These are phyloP conservation scores for Euspilapteryx auroguttella DNA, from an alignment of 2,888 invertebrate genomes.

Conservation along the genomic window DNA sequence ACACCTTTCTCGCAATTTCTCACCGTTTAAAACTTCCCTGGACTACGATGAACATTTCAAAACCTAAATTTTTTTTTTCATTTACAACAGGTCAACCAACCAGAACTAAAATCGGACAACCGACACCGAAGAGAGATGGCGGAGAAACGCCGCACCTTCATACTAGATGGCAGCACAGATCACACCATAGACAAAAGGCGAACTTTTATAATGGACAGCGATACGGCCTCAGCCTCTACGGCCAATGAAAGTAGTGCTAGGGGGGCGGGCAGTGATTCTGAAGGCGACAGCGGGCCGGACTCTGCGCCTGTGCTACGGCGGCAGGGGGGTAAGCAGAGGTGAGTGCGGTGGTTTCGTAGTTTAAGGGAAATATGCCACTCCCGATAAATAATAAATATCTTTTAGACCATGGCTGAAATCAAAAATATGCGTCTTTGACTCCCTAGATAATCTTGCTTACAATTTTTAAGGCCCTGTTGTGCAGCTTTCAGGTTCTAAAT, in stretches of 20 bases:
- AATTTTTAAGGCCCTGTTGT: too few species aligned
- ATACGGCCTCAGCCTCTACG: conserved; percentile 47
- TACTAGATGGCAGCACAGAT: conserved; percentile 33
- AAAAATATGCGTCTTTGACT: too few species aligned
- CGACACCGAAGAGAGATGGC: conserved; percentile 20
- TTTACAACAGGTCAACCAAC: background rate
- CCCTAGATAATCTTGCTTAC: too few species aligned
- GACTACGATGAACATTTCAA: background rate
- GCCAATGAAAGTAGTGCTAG: conserved; percentile 27
- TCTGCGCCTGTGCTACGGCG: conserved; percentile 39
- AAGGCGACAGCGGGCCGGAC: conserved; percentile 44
- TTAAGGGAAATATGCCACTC: too few species aligned
- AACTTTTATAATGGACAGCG: conserved; percentile 49
- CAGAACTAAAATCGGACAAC: conserved; percentile 21
- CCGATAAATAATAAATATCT: too few species aligned
- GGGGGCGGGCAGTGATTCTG: conserved; percentile 40
- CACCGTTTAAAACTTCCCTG: too few species aligned
- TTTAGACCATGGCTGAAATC: too few species aligned
- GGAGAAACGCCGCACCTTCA: conserved; percentile 39
- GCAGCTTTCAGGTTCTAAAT: too few species aligned
- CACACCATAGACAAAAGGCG: conserved; percentile 35
- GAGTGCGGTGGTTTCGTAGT: too few species aligned
- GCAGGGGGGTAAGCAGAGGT: conserved; percentile 12
- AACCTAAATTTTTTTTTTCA: background rate
- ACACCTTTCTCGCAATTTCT: too few species aligned